These are phyloP conservation scores for Phymatocera aterrima DNA, from an alignment of 2,888 invertebrate genomes.

Conservation along the genomic window DNA sequence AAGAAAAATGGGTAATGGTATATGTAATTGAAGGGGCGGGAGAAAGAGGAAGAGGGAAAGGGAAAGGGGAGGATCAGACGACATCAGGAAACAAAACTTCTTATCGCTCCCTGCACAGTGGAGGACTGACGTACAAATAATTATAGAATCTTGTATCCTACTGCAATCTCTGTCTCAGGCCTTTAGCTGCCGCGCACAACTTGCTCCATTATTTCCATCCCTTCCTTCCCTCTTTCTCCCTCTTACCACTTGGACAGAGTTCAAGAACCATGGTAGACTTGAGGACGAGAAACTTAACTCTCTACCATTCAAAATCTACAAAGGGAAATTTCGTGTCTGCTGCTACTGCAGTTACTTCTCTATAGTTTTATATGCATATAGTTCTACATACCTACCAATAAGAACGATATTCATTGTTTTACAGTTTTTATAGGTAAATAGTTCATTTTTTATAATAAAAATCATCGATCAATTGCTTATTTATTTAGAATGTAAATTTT, in stretches of 20 bases:
- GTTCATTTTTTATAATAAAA: neutral
- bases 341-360: neutral
- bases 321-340: constrained; percentile 3
- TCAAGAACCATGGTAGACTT: constrained; percentile 23
- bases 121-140: constrained; percentile 56
- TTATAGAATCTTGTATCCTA: constrained; percentile 42
- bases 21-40: constrained; percentile 22
- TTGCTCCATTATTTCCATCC: constrained; percentile 13
- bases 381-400: too few relatives aligned
- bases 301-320: neutral
- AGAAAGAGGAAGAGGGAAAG: neutral
- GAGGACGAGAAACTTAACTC: constrained; percentile 21
- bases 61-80: constrained; percentile 46
- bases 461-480: too few relatives aligned
- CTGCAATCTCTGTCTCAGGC: constrained; percentile 25
- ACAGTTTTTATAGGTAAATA: too few relatives aligned
- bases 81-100: constrained; percentile 37
- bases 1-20: constrained; percentile 42
- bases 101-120: constrained; percentile 12
- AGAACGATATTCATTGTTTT: too few relatives aligned
- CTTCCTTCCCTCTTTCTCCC: neutral
- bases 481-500: neutral
- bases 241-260: constrained; percentile 25
- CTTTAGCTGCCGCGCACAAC: constrained; percentile 35
- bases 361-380: neutral